Evolutionary conservation across 2,797 vertebrate genomes (phyloP), one percentile per base, ranked within the genome.

Genomic region (Gallinago stenura): DNA sequence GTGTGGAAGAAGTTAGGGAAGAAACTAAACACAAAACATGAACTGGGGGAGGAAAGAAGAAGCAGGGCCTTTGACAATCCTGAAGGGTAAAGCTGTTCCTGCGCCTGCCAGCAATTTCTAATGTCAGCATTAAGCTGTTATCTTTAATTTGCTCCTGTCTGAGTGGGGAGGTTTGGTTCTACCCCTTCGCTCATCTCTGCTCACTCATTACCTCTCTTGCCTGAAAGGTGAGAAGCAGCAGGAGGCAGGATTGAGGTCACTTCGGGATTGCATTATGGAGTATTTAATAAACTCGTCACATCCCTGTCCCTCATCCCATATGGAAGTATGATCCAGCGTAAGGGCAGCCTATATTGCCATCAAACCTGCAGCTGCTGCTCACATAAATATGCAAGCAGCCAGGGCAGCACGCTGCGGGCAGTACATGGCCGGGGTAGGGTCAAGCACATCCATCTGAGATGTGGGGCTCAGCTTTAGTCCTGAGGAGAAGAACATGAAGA

Each of bases 221-320:
- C 66, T 82, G 86, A 78, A 84, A 93, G 92, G 96, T 93, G 92
- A 93, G 87, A 76, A 80, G 85, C 90, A 93, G 82, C 71, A 50
- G 65, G 68, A 85, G 71, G 48, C 22, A 35, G 89, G 69, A 71
- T 43, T 78, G 82, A 94, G 87, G 85, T 73, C 61, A 61, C 65
- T 75, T 37, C 3, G 1, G 76, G 87, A 93, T 57, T 87, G 72
- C 64, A 45, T 51, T 70, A 41, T 22, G 15, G 92, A 39, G 51
- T 12, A 41, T 80, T 92, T 83, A 80, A 90, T 73, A 91, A 83
- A 14, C 91, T 73, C 3, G 0, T 76, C 35, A 45, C 31, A 33
- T n/a, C 7, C 0, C 60, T 73, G 56, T 66, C 84, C 57, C 62
- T 79, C 58, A 87, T 76, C 86, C 89, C 91, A 22, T 13, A 30